A percentile compares a stretch with the other conserved stretches of the same genome.
These are phyloP conservation scores for Apostichopus leukothele DNA, from an alignment of 53 echinoderm and acorn worm species.

Conservation along the genomic window DNA sequence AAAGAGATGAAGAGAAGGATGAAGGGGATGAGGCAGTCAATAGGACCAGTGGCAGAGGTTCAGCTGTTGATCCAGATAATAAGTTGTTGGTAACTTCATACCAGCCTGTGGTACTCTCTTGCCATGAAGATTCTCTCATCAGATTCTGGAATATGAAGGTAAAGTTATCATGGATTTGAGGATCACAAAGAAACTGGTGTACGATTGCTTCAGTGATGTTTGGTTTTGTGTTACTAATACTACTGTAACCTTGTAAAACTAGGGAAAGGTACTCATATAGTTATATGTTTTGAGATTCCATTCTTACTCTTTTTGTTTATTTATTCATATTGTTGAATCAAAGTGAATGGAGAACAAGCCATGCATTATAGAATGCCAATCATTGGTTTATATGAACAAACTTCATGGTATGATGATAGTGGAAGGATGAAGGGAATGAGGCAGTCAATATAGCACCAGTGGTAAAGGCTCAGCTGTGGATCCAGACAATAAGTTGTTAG, in stretches of 20 bases:
- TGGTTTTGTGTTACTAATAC: no score
- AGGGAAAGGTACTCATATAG: no score
- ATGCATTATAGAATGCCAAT: no score
- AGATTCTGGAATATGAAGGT: constrained; percentile 97
- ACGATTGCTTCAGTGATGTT: no score
- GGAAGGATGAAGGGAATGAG: constrained; percentile 12
- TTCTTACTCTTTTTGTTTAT: no score
- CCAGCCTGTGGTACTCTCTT: constrained; percentile 77
- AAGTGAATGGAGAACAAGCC: no score
- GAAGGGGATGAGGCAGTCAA: constrained; percentile 33
- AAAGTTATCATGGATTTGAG: neutral
- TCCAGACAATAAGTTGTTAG: constrained; percentile 67
- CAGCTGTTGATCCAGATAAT: constrained; percentile 64
- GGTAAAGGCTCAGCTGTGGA: constrained; percentile 42
- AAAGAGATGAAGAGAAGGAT: neutral
- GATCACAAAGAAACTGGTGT: no score
- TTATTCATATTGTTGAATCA: no score
- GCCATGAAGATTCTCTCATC: constrained; percentile 83
- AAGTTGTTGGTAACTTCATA: constrained; percentile 73
- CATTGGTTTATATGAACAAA: no score
- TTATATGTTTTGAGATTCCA: no score
- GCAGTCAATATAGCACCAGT: neutral
- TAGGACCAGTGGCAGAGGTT: neutral
- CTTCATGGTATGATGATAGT: no score
- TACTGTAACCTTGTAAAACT: no score